Conservation (phyloP, 2,113 vertebrate genomes). For the Malurus elegans region DNA sequence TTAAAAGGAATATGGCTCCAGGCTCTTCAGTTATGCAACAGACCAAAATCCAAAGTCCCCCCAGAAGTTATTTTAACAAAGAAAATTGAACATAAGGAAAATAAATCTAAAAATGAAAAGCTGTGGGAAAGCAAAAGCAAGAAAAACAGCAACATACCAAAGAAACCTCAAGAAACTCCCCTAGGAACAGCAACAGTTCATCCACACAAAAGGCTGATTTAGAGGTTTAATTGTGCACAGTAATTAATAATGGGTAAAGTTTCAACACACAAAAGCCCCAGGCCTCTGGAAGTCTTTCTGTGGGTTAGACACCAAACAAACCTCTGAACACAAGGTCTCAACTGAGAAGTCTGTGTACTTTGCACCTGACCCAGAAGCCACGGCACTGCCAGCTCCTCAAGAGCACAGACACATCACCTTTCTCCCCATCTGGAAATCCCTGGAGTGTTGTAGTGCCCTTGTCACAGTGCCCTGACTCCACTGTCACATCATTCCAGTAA, state of each 20-base stretch:
- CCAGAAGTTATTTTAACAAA: constrained; percentile 16
- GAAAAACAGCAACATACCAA: constrained; percentile 22
- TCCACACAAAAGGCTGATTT: constrained; percentile 36
- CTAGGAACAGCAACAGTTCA: constrained; percentile 7
- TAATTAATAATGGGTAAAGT: constrained; percentile 13
- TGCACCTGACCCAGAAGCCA: neutral
- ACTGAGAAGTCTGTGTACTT: neutral
- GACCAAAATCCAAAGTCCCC: neutral
- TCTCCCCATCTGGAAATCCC: neutral
- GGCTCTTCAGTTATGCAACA: neutral
- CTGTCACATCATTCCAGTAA: neutral
- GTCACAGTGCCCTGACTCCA: neutral
- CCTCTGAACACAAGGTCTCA: neutral
- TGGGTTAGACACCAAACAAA: neutral
- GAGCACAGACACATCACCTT: neutral
- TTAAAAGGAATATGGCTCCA: neutral
- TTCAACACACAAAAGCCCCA: neutral
- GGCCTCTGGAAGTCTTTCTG: constrained; percentile 14
- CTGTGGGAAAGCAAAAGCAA: constrained; percentile 48
- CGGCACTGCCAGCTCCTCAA: neutral
- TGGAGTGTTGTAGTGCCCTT: neutral
- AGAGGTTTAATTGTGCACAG: constrained; percentile 15
- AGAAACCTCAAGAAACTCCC: constrained; percentile 38
- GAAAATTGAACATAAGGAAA: neutral
- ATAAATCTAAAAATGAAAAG: neutral